Conservation (phyloP, 2,888 invertebrate species). For the Chrysotoxum bicinctum region DNA sequence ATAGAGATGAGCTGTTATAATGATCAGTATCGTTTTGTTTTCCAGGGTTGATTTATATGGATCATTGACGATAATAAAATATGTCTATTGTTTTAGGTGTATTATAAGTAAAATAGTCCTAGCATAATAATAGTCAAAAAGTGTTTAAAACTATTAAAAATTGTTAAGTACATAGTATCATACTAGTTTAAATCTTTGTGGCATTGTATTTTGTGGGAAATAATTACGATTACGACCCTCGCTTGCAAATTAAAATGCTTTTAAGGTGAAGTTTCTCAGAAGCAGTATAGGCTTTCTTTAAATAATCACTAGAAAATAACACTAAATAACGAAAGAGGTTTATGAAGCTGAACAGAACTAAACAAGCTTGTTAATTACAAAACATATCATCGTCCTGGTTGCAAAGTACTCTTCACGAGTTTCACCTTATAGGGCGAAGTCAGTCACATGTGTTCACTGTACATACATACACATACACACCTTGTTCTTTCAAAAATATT, state of each 20-base stretch:
- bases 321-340: conserved; percentile 10
- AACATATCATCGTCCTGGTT: conserved; percentile 35
- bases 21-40: no score
- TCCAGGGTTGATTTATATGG: no score
- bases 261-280: not conserved
- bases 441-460: no score
- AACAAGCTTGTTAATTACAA: conserved; percentile 52
- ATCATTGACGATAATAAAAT: no score
- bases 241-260: not conserved
- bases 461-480: not conserved
- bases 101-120: no score
- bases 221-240: not conserved
- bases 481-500: conserved; percentile 19
- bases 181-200: no score
- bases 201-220: not conserved
- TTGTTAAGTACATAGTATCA: no score
- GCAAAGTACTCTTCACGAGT: conserved; percentile 1
- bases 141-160: no score
- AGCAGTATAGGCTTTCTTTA: not conserved
- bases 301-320: conserved; percentile 3
- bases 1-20: no score
- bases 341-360: conserved; percentile 5
- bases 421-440: not conserved
- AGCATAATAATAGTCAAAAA: no score
- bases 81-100: no score